phyloP scores from a whole-genome alignment of 1,140 invertebrate species.

The Orussus abietinus region DNA sequence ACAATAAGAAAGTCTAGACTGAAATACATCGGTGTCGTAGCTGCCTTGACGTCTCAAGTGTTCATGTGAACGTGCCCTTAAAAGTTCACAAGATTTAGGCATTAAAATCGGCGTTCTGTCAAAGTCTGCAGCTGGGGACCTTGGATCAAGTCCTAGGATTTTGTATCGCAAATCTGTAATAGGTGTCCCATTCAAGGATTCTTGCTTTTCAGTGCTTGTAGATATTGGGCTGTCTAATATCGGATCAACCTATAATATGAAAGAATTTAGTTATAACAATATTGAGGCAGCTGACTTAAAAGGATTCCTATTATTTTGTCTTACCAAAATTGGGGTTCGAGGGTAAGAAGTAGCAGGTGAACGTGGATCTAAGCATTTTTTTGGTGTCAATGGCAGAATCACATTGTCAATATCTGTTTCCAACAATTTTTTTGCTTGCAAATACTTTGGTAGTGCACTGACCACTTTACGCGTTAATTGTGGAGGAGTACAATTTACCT shows the following conservation, averaged over 20 bases:
- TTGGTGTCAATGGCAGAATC: constrained; percentile 17
- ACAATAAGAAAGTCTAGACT: constrained; percentile 23
- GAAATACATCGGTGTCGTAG: constrained; percentile 15
- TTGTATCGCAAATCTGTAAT: constrained; percentile 13
- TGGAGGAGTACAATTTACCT: constrained; percentile 29
- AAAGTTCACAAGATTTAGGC: constrained; percentile 25
- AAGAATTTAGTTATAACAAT: background rate
- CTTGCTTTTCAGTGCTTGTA: constrained; percentile 9
- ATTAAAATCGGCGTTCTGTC: constrained; percentile 41
- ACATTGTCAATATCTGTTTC: constrained; percentile 42
- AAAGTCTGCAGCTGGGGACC: constrained; percentile 41
- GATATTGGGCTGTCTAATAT: constrained; percentile 7
- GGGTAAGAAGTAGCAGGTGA: constrained; percentile 22
- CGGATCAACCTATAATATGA: constrained; percentile 8
- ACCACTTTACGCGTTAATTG: constrained; percentile 13
- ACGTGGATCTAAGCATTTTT: constrained; percentile 25
- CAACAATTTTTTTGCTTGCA: constrained; percentile 34
- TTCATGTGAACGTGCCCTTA: constrained; percentile 19
- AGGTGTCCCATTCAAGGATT: constrained; percentile 20
- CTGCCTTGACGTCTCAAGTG: constrained; percentile 7
- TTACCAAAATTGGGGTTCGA: constrained; percentile 35
- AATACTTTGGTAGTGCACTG: constrained; percentile 35
- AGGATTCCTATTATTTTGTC: constrained; percentile 6
- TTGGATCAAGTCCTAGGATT: constrained; percentile 32
- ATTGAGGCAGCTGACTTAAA: constrained; percentile 4